Percentiles rank a stretch among this genome's conserved stretches.
Conservation (phyloP, 2,888 invertebrate species). For the Eilema depressum region DNA sequence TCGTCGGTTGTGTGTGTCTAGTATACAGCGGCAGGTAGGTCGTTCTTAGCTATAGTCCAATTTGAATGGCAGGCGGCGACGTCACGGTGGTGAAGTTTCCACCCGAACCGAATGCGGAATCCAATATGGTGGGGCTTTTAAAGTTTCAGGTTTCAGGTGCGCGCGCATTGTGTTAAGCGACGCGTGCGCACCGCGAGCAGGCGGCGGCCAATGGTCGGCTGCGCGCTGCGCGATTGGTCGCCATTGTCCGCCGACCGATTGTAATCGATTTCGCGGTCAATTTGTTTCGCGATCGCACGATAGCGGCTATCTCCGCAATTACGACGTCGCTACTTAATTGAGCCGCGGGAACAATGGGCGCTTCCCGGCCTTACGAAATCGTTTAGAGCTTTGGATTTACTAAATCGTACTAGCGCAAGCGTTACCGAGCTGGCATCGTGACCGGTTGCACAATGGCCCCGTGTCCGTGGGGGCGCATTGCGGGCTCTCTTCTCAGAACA, state of each 20-base stretch:
- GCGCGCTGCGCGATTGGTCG: conserved; percentile 54
- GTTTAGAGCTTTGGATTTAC: conserved; percentile 28
- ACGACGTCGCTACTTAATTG: conserved; percentile 66
- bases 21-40: neutral
- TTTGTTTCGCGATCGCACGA: conserved; percentile 72
- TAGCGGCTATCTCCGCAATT: conserved; percentile 62
- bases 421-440: conserved; percentile 6
- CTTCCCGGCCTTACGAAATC: conserved; percentile 34
- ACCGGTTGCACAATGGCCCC: conserved; percentile 5
- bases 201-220: conserved; percentile 54
- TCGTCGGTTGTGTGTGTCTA: too few species aligned
- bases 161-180: conserved; percentile 68
- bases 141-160: conserved; percentile 70
- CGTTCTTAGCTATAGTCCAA: conserved; percentile 13
- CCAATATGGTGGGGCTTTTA: conserved; percentile 55
- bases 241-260: conserved; percentile 54
- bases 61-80: conserved; percentile 31
- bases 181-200: conserved; percentile 64
- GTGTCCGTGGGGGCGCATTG: conserved; percentile 4
- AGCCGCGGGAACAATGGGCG: conserved; percentile 51
- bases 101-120: conserved; percentile 62
- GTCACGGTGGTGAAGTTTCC: conserved; percentile 49
- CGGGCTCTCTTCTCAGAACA: neutral
- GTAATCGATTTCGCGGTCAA: conserved; percentile 74
- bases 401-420: conserved; percentile 33